Evolutionary conservation across 2,888 invertebrate species (phyloP).

Genomic region (Lottia scabra): DNA sequence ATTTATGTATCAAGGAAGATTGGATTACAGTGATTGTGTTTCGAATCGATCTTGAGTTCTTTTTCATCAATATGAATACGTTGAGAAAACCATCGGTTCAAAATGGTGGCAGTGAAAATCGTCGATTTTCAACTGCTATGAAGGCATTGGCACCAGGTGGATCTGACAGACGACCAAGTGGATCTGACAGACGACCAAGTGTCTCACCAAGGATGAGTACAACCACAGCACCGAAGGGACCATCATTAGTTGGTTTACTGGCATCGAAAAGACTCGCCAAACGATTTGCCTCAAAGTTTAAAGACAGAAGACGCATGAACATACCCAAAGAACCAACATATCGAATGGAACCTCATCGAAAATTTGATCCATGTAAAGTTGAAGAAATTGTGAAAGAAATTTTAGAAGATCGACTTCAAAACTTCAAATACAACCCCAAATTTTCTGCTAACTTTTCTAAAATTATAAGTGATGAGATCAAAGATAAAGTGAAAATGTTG

Average conservation of each 20-base stretch:
- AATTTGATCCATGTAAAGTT: constrained; percentile 38
- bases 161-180: constrained; percentile 3
- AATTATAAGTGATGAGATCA: constrained; percentile 51
- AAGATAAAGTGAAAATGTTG: constrained; percentile 48
- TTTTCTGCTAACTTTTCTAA: constrained; percentile 43
- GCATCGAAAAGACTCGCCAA: constrained; percentile 48
- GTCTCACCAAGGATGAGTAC: background rate
- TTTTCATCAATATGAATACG: background rate
- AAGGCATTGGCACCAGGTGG: background rate
- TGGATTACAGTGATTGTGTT: no score
- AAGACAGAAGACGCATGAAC: constrained; percentile 24
- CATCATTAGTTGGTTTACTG: constrained; percentile 44
- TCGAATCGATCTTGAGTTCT: no score
- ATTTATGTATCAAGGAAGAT: no score
- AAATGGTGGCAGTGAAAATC: background rate
- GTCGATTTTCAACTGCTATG: background rate
- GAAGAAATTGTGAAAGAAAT: constrained; percentile 36
- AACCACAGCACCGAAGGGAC: constrained; percentile 16
- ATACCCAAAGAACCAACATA: constrained; percentile 50
- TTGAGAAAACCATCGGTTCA: background rate
- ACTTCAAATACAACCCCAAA: constrained; percentile 46
- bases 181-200: constrained; percentile 5
- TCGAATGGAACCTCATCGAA: constrained; percentile 48
- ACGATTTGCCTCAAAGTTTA: constrained; percentile 35
- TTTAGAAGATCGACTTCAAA: constrained; percentile 38